Evolutionary conservation across 2,113 vertebrate species (phyloP).

Genomic region (Redunca redunca): DNA sequence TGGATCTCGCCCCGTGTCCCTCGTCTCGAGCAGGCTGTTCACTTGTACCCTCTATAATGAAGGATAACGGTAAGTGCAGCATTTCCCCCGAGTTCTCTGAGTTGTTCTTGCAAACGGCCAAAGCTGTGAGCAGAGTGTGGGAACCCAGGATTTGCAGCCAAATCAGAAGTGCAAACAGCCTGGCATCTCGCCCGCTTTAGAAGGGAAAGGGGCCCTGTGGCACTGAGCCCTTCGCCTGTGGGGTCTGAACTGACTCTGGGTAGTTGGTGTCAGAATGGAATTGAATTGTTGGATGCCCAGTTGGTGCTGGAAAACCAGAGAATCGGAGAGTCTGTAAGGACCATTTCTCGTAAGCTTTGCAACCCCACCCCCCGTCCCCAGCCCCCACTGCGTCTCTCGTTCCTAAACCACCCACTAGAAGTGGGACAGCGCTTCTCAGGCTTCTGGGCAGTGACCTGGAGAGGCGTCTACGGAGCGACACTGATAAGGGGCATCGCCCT

Average conservation of each 20-base stretch:
- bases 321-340: background rate
- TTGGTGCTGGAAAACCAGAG: background rate
- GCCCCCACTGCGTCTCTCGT: background rate
- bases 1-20: background rate
- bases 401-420: background rate
- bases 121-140: background rate
- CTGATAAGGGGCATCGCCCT: rapidly evolving
- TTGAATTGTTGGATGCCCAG: background rate
- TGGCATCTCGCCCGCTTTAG: background rate
- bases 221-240: background rate
- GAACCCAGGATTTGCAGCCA: background rate
- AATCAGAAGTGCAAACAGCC: background rate
- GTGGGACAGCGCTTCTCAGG: background rate
- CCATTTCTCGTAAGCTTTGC: background rate
- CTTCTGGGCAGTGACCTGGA: too few relatives aligned
- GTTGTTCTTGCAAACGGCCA: background rate
- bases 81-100: background rate
- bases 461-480: background rate
- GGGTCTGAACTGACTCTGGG: background rate
- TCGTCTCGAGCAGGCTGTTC: background rate
- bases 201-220: background rate
- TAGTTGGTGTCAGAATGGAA: background rate
- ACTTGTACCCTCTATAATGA: background rate
- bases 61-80: background rate
- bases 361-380: background rate